Evolutionary conservation across 2,888 invertebrate species (phyloP), one percentile per base, ranked within the genome.

Genomic region (Hirtodrosophila trivittata): DNA sequence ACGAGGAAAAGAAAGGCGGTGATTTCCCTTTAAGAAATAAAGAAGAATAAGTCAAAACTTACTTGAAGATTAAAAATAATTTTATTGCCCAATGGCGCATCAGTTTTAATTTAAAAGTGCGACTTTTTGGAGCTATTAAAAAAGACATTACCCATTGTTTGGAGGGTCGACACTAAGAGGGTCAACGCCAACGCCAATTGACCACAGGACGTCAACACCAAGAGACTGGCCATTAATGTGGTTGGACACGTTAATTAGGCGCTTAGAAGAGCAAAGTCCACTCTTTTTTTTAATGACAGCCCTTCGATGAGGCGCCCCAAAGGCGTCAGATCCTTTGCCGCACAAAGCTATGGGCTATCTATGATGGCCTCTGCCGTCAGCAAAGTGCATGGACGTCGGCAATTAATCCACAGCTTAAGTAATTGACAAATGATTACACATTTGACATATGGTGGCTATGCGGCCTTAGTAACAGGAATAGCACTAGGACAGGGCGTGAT

Each of bases 361-460:
- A 52, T 66, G 75, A 73, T 77, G 82, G 59, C 46, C 58, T 55
- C 33, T 59, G 43, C 73, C 62, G 76, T 66, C 76, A 66, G 57
- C 47, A 52, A 52, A 35, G 45, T 41, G 59, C 59, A 42, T 50
- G 57, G 51, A 57, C 12, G 41, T 5, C 18, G 37, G 46, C 77
- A 80, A 82, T 74, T 83, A 85, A 83, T 70, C 73, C 77, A 59
- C 32, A 75, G 69, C 60, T 83, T 83, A 83, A 85, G 83, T 82
- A 83, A 83, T 83, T 83, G 83, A 83, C 83, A 82, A 83, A 83
- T 77, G 86, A 83, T 82, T 82, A 75, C 66, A 74, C 65, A 67
- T 64, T 73, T 55, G 66, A 73, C 66, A 74, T 77, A 68, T 69
- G 67, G 35, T 46, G 51, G 38, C 16, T n/a, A 16, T 28, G 38